Conservation (phyloP, 2,113 vertebrate species). For the Orthonyx spaldingii region DNA sequence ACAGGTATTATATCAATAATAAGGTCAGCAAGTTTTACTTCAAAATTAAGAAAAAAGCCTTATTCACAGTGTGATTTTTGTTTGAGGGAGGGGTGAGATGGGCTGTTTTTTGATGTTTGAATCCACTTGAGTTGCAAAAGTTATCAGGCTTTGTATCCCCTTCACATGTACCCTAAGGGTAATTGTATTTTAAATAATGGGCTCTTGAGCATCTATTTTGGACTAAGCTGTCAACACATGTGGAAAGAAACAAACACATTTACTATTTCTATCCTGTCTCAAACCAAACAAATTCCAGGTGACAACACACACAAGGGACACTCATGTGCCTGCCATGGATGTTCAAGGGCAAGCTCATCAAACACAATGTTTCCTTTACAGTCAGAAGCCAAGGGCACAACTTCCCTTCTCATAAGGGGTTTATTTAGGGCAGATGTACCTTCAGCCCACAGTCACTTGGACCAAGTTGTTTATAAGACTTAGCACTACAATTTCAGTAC, state of each 20-base stretch:
- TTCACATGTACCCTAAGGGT: neutral
- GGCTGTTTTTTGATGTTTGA: neutral
- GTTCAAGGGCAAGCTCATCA: neutral
- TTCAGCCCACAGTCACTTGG: neutral
- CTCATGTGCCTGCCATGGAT: neutral
- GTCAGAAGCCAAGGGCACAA: neutral
- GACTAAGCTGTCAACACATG: neutral
- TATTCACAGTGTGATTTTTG: neutral
- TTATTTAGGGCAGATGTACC: neutral
- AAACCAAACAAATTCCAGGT: neutral
- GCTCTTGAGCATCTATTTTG: neutral
- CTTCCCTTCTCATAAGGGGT: neutral
- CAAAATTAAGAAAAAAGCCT: neutral
- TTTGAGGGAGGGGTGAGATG: neutral
- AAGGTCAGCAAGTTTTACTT: neutral
- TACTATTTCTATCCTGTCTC: neutral
- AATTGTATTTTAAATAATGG: neutral
- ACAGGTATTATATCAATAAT: neutral
- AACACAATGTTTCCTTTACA: rapidly evolving
- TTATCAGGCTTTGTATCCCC: neutral
- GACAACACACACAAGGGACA: neutral
- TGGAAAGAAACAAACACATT: neutral
- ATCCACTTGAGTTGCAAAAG: neutral
- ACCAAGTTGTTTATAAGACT: neutral
- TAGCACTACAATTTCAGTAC: neutral